Conservation (phyloP, 1,140 invertebrate species). For the Lordiphosa stackelbergi region DNA sequence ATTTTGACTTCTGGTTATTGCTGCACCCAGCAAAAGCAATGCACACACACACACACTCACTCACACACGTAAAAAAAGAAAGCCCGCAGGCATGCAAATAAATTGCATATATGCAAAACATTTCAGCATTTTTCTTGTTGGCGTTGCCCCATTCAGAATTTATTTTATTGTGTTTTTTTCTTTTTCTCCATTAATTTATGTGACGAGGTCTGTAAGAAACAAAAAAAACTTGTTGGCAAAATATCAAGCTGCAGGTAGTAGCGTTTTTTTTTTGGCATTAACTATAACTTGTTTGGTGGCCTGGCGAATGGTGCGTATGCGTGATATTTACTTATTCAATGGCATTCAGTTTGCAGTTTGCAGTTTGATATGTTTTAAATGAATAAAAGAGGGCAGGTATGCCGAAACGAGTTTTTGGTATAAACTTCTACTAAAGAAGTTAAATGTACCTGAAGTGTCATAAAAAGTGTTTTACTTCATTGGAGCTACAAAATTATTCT, state of each 20-base stretch:
- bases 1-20: constrained; percentile 72
- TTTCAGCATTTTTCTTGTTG: constrained; percentile 42
- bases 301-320: constrained; percentile 26
- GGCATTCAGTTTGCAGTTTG: no score
- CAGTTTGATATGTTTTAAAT: no score
- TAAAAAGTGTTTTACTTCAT: no score
- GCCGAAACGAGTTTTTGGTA: not conserved
- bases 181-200: constrained; percentile 14
- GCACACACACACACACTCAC: no score
- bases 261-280: no score
- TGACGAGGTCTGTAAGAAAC: not conserved
- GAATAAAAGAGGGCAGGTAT: no score
- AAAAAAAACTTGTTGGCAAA: no score
- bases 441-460: no score
- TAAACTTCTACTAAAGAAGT: not conserved
- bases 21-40: constrained; percentile 34
- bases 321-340: constrained; percentile 13
- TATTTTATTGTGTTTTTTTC: constrained; percentile 17
- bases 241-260: no score
- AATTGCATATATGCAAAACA: constrained; percentile 69
- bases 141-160: constrained; percentile 57
- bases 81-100: constrained; percentile 59
- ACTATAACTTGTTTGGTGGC: no score
- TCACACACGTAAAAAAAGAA: constrained; percentile 10
- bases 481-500: no score